Percentiles rank a stretch among this genome's conserved stretches.
Evolutionary conservation across 1,140 invertebrate species (phyloP).

Genomic region (Ridgeia piscesae): DNA sequence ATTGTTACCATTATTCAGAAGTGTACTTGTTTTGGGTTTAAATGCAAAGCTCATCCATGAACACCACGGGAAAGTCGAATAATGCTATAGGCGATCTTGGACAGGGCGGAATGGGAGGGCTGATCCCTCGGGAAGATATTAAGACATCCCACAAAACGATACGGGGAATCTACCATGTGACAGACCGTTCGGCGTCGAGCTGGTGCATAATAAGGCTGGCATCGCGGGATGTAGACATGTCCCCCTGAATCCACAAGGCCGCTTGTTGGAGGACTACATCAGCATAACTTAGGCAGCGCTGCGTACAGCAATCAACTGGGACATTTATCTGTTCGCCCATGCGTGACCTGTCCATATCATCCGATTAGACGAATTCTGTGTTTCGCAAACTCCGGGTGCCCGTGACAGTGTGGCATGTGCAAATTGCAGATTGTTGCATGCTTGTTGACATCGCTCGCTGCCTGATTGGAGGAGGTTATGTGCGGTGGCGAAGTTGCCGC

Average conservation of each 20-base stretch:
- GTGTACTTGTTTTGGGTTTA: not conserved
- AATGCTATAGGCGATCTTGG: not conserved
- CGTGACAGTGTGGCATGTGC: not conserved
- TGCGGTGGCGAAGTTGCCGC: not conserved
- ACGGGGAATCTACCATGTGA: not conserved
- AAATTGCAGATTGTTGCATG: not conserved
- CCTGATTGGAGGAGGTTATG: not conserved
- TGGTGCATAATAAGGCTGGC: not conserved
- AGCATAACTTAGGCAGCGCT: not conserved
- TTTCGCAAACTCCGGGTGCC: not conserved
- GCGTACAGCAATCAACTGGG: not conserved
- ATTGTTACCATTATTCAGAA: not conserved
- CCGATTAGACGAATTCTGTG: not conserved
- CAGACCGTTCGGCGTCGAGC: not conserved
- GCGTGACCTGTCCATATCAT: not conserved
- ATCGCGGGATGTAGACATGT: not conserved
- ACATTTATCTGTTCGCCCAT: not conserved
- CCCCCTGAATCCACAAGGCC: not conserved
- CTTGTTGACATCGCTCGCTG: not conserved
- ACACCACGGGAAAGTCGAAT: not conserved
- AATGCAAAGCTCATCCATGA: no score
- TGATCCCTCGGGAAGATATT: not conserved
- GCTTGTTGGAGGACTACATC: not conserved
- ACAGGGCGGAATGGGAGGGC: not conserved
- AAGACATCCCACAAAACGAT: not conserved